Conservation (phyloP, 2,113 vertebrate species). For the Cheirogaleus medius region DNA sequence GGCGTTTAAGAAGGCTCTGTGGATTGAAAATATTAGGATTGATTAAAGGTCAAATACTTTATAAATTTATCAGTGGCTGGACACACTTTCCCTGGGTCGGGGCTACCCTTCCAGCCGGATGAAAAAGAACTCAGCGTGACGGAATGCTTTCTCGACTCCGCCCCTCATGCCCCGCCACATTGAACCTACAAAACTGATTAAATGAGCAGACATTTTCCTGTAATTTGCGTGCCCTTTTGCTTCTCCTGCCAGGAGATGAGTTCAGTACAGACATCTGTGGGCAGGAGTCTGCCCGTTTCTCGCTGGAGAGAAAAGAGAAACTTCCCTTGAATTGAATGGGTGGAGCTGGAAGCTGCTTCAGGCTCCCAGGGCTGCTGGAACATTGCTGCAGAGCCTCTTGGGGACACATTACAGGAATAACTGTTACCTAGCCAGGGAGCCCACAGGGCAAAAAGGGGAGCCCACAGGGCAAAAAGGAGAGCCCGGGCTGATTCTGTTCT, state of each 20-base stretch:
- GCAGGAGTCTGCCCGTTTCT: not conserved
- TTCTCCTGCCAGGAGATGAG: not conserved
- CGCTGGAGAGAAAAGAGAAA: not conserved
- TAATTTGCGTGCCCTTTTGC: not conserved
- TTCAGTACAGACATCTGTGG: not conserved
- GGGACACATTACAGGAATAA: not conserved
- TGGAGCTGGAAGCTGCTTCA: not conserved
- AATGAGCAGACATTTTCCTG: not conserved
- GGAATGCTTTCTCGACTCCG: not conserved
- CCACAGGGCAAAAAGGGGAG: not conserved
- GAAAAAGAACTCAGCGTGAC: conserved; percentile 71
- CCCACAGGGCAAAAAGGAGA: not conserved
- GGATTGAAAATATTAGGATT: conserved; percentile 87
- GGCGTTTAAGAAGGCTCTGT: conserved; percentile 83
- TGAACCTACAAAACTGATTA: conserved; percentile 11
- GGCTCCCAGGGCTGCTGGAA: not conserved
- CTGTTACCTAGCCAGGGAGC: not conserved
- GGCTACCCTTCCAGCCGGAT: conserved; percentile 74
- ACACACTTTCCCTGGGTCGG: conserved; percentile 81
- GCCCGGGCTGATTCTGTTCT: not conserved
- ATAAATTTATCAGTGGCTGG: conserved; percentile 85
- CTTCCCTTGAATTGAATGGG: not conserved
- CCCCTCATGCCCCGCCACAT: not conserved
- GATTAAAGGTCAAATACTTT: conserved; percentile 89
- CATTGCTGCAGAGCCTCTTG: not conserved